Percentiles rank a stretch among this genome's conserved stretches.
These are phyloP conservation scores for Pristionchus fissidentatus DNA, from an alignment of 2,888 invertebrate genomes.

Conservation along the genomic window DNA sequence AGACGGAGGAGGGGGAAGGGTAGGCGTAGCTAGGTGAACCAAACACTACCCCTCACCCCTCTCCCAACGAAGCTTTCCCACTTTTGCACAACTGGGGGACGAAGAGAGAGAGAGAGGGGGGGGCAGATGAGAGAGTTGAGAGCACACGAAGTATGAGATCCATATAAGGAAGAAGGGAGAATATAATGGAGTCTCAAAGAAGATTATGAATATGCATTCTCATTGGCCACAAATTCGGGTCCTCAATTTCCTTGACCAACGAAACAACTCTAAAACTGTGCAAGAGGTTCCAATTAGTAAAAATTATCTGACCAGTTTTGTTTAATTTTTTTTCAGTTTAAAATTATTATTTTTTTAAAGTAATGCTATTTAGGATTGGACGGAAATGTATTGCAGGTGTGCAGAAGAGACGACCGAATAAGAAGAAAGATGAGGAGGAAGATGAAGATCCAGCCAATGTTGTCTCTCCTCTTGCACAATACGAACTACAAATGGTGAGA, in stretches of 20 bases:
- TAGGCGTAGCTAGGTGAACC: constrained; percentile 16
- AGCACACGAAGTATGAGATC: not conserved
- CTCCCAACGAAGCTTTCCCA: constrained; percentile 30
- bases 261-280: too few relatives aligned
- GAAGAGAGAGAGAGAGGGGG: not conserved
- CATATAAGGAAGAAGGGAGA: not conserved
- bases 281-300: too few relatives aligned
- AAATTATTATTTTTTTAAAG: not conserved
- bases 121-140: not conserved
- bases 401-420: constrained; percentile 44
- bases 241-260: too few relatives aligned
- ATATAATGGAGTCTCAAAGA: not conserved
- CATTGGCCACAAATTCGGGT: too few relatives aligned
- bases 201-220: not conserved
- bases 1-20: not conserved
- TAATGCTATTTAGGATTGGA: too few relatives aligned
- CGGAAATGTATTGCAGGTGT: constrained; percentile 46
- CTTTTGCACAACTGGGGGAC: not conserved
- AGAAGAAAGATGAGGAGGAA: constrained; percentile 36
- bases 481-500: constrained; percentile 13
- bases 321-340: too few relatives aligned
- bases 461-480: constrained; percentile 3
- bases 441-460: not conserved
- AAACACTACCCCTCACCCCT: too few relatives aligned
- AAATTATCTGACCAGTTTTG: too few relatives aligned